Evolutionary conservation across 2,888 invertebrate genomes (phyloP).

Genomic region (Napeogenes sylphis): DNA sequence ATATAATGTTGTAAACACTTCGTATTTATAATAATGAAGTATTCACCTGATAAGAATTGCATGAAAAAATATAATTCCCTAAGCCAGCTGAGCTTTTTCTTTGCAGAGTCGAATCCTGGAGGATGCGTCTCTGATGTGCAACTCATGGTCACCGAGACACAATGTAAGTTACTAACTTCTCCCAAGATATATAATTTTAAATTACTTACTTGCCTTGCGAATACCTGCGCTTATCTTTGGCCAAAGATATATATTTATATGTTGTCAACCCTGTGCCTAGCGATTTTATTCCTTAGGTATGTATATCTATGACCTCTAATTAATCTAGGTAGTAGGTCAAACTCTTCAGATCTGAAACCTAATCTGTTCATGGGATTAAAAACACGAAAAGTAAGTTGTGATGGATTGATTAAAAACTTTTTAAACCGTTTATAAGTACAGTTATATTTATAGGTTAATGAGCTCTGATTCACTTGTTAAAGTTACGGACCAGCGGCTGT

Average conservation of each 20-base stretch:
- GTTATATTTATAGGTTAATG: background rate
- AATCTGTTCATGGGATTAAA: no score
- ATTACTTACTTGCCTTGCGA: conserved; percentile 45
- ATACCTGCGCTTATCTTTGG: conserved; percentile 61
- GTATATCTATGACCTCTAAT: background rate
- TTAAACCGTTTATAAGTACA: background rate
- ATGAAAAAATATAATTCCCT: conserved; percentile 38
- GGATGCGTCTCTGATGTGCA: conserved; percentile 93
- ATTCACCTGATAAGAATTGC: conserved; percentile 21
- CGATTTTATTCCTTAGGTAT: conserved; percentile 14
- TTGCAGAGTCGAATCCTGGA: conserved; percentile 93
- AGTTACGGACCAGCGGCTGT: background rate
- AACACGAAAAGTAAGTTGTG: no score
- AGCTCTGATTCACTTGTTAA: background rate
- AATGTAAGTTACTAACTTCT: conserved; percentile 82
- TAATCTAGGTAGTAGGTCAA: background rate
- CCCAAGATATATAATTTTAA: conserved; percentile 7
- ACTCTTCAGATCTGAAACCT: background rate
- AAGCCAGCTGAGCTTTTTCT: conserved; percentile 52
- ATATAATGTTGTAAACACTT: no score
- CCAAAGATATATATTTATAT: conserved; percentile 50
- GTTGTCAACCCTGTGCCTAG: conserved; percentile 16
- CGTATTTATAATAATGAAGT: no score
- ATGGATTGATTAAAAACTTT: no score
- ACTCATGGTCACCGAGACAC: conserved; percentile 93